phyloP scores from a whole-genome alignment of 2,888 invertebrate genomes.

The Aphidoletes aphidimyza region DNA sequence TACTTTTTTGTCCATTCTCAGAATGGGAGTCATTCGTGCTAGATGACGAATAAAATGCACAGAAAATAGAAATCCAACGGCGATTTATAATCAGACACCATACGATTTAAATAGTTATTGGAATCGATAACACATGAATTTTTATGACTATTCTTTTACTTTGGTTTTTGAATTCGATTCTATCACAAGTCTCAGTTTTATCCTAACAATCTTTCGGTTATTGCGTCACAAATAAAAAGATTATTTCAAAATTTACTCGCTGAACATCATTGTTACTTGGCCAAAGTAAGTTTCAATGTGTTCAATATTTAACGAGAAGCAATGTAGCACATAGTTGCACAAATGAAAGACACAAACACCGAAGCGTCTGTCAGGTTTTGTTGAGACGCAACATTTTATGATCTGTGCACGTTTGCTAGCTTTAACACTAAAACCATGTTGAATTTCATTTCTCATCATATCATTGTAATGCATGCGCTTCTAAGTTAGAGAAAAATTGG shows the following conservation, averaged over 20 bases:
- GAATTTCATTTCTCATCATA: constrained; percentile 9
- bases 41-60: neutral
- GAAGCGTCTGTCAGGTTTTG: constrained; percentile 5
- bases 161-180: neutral
- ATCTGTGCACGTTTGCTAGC: neutral
- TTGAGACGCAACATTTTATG: neutral
- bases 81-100: neutral
- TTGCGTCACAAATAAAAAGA: no score
- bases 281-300: no score
- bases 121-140: constrained; percentile 20
- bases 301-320: no score
- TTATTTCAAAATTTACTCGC: no score
- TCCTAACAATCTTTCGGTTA: no score
- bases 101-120: constrained; percentile 37
- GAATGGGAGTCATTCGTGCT: neutral
- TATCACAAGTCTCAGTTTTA: no score
- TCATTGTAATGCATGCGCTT: constrained; percentile 30
- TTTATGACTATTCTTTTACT: neutral
- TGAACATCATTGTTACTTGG: neutral
- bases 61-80: neutral
- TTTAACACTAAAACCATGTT: neutral
- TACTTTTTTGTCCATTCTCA: neutral
- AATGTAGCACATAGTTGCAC: neutral
- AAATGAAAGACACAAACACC: neutral
- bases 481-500: constrained; percentile 37